Base-by-base conservation (phyloP, 2,113 vertebrate genomes). In the Microcebus tavaratra region DNA sequence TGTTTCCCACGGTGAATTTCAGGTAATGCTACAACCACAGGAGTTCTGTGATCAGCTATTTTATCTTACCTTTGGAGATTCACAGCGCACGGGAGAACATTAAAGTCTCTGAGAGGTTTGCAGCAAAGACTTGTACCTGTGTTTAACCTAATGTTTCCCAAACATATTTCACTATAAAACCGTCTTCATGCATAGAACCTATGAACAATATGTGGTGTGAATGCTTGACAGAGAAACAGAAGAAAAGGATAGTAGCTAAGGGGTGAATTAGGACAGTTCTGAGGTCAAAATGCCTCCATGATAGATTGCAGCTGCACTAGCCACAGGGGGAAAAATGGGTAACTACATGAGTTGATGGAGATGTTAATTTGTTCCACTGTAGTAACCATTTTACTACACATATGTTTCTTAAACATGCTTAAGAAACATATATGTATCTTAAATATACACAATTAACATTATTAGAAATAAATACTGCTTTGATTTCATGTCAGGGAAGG, bases 1-100 rank as follows among this genome's bases (percentile, higher is more conserved):
- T 34, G 21, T 81, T 94, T 97, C 84, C 53, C 90, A 72, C 15
- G 36, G 88, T 94, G 84, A 90, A 96, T 92, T 97, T 85, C 82
- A 88, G 92, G 39, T 81, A 90, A 67, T 55, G 84, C 67, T 88
- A 34, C n/a, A 85, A 90, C 39, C 80, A 88, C 70, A 48, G n/a
- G 70, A 23, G 23, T 57, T 53, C 78, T 34, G 34, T 50, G 36
- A 90, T 59, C 94, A 48, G 70, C 86, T 75, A 86, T 93, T 95
- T 95, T 87, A 65, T 81, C 31, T 85, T 14, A 59, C 65, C 14
- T 85, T 39, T 94, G 76, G 70, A 95, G 85, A 63, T 67, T 84
- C n/a, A 12, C 29, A 36, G 78, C 25, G 36, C 42, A 73, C 3
- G 10, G 55, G 29, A 86, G 25, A 42, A 87, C 55, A 85, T 92